phyloP scores from a whole-genome alignment of 1,140 invertebrate species.

The Micrasema longulum region DNA sequence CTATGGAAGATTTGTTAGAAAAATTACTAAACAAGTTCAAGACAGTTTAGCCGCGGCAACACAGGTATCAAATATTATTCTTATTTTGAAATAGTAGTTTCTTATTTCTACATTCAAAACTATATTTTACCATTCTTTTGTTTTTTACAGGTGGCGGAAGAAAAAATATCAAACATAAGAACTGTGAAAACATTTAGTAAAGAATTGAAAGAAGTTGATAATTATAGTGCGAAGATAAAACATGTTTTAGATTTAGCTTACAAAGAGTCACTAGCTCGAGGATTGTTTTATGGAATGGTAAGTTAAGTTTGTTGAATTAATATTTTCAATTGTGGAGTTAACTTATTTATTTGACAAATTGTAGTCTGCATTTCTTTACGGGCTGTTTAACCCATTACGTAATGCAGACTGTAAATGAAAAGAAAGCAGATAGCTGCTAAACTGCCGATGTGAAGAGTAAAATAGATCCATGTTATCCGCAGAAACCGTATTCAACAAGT shows the following conservation, averaged over 20 bases:
- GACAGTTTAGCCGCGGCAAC: conserved; percentile 87
- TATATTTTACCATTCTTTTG: too few relatives aligned
- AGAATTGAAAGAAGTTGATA: conserved; percentile 81
- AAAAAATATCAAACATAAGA: conserved; percentile 92
- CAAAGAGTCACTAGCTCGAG: conserved; percentile 88
- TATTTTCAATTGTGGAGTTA: too few relatives aligned
- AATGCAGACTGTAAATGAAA: too few relatives aligned
- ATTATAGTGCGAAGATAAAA: conserved; percentile 78
- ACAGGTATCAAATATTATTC: conserved; percentile 57
- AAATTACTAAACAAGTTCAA: conserved; percentile 86
- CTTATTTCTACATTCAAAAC: too few relatives aligned
- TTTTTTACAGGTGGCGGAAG: conserved; percentile 83
- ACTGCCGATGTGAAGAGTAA: too few relatives aligned
- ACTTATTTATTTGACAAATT: too few relatives aligned
- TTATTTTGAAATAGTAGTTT: background rate
- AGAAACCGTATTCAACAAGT: too few relatives aligned
- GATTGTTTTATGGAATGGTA: conserved; percentile 93
- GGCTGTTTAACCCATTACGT: too few relatives aligned
- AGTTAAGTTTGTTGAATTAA: conserved; percentile 58
- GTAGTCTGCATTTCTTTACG: too few relatives aligned
- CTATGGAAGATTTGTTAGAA: conserved; percentile 89
- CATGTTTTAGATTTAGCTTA: conserved; percentile 84
- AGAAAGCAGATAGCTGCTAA: too few relatives aligned
- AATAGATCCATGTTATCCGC: too few relatives aligned
- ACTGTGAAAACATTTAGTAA: conserved; percentile 94